A percentile compares a stretch with the other conserved stretches of the same genome.
Evolutionary conservation across 2,888 invertebrate species (phyloP).

Genomic region (Harpagoxenus sublaevis): DNA sequence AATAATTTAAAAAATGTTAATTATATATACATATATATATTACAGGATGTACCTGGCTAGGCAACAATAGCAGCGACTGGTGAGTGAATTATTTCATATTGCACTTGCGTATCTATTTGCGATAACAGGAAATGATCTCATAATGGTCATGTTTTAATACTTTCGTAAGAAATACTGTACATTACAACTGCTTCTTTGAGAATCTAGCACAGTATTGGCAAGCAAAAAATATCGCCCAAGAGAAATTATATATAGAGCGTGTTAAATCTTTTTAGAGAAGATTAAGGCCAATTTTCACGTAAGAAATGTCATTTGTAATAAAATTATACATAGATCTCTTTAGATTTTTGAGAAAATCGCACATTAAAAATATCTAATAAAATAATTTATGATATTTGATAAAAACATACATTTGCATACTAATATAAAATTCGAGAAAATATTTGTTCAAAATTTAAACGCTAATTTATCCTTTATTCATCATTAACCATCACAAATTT

Average conservation of each 20-base stretch:
- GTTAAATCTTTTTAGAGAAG: neutral
- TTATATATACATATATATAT: neutral
- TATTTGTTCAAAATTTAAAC: neutral
- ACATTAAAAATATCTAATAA: neutral
- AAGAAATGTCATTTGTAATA: constrained; percentile 14
- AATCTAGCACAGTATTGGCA: neutral
- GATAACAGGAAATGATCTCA: neutral
- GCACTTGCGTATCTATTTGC: too few relatives aligned
- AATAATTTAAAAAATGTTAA: neutral
- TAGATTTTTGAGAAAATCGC: neutral
- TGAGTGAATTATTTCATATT: constrained; percentile 17
- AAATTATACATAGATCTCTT: neutral
- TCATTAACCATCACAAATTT: neutral
- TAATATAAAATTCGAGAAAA: neutral
- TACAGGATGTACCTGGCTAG: neutral
- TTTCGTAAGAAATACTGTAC: neutral
- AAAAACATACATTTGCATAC: neutral
- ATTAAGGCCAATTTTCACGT: neutral
- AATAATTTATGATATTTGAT: neutral
- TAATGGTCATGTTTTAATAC: neutral
- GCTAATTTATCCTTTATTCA: neutral
- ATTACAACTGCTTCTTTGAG: constrained; percentile 6
- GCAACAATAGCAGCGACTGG: neutral
- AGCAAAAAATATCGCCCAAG: neutral
- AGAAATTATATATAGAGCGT: neutral